Evolutionary conservation across 2,797 vertebrate species (phyloP).

Genomic region (Channa striata): DNA sequence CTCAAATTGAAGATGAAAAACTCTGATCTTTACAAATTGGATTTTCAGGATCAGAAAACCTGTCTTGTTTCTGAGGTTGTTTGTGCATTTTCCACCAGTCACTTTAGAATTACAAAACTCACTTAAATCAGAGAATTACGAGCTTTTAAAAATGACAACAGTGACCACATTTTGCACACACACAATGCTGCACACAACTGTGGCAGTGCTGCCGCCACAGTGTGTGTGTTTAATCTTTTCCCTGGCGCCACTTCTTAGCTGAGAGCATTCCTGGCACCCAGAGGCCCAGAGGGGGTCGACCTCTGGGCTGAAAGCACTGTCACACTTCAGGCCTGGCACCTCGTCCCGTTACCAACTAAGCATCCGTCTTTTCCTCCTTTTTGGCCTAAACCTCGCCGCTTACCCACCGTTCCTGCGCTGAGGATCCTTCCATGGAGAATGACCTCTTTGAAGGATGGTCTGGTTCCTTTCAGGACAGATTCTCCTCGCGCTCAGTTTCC

Average conservation of each 20-base stretch:
- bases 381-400: slow-evolving; percentile 58
- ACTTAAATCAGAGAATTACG: background rate
- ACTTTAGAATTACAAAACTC: background rate
- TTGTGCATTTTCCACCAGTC: background rate
- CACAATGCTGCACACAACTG: slow-evolving; percentile 47
- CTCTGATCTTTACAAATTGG: background rate
- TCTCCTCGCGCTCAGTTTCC: slow-evolving; percentile 82
- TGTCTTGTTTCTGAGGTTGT: background rate
- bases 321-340: slow-evolving; percentile 81
- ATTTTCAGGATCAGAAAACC: background rate
- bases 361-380: slow-evolving; percentile 65
- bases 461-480: slow-evolving; percentile 78
- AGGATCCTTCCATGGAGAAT: slow-evolving; percentile 77
- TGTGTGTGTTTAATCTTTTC: slow-evolving; percentile 79
- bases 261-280: slow-evolving; percentile 80
- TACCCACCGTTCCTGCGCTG: slow-evolving; percentile 59
- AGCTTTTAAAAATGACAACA: background rate
- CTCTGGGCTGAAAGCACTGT: slow-evolving; percentile 70
- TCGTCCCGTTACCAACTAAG: slow-evolving; percentile 60
- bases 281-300: slow-evolving; percentile 71
- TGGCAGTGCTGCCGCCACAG: slow-evolving; percentile 61
- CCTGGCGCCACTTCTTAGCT: slow-evolving; percentile 77
- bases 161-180: slow-evolving; percentile 2
- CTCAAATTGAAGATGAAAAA: background rate
- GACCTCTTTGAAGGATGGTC: slow-evolving; percentile 80